These are phyloP conservation scores for Drosophila novamexicana DNA, from an alignment of 1,140 invertebrate genomes.

Conservation along the genomic window DNA sequence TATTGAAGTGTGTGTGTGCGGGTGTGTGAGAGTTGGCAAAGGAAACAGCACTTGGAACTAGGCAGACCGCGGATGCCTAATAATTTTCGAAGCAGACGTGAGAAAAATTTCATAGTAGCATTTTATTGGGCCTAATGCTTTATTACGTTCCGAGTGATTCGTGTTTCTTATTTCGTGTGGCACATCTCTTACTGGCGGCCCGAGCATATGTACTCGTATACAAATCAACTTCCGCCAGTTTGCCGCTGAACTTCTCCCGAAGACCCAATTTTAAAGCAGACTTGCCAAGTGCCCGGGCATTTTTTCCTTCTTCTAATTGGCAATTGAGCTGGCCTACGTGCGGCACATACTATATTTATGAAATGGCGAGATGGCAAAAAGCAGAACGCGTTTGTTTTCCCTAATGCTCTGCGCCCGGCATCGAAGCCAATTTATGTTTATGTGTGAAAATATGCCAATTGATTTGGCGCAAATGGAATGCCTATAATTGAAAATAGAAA, in stretches of 20 bases:
- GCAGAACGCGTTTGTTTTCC: constrained; percentile 48
- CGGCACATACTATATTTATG: constrained; percentile 69
- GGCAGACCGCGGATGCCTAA: constrained; percentile 55
- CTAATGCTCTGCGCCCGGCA: constrained; percentile 14
- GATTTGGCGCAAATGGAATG: constrained; percentile 40
- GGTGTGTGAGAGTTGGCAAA: constrained; percentile 11
- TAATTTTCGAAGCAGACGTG: constrained; percentile 70
- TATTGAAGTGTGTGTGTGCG: constrained; percentile 21
- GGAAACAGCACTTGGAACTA: constrained; percentile 13
- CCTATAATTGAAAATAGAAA: constrained; percentile 58
- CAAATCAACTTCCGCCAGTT: constrained; percentile 78
- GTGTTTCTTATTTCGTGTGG: not conserved
- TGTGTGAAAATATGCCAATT: constrained; percentile 67
- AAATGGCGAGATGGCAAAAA: constrained; percentile 55
- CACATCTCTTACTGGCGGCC: constrained; percentile 35
- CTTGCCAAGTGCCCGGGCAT: constrained; percentile 56
- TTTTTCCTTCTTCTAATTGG: constrained; percentile 73
- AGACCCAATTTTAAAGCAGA: constrained; percentile 49
- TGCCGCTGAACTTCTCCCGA: constrained; percentile 19
- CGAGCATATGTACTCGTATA: constrained; percentile 59
- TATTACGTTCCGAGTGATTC: constrained; percentile 37
- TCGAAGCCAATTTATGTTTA: constrained; percentile 69
- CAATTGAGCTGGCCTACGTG: constrained; percentile 83
- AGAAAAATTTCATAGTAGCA: constrained; percentile 67
- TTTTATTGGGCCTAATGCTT: constrained; percentile 51